Evolutionary conservation across 2,113 vertebrate genomes (phyloP).

Genomic region (Dascyllus trimaculatus): DNA sequence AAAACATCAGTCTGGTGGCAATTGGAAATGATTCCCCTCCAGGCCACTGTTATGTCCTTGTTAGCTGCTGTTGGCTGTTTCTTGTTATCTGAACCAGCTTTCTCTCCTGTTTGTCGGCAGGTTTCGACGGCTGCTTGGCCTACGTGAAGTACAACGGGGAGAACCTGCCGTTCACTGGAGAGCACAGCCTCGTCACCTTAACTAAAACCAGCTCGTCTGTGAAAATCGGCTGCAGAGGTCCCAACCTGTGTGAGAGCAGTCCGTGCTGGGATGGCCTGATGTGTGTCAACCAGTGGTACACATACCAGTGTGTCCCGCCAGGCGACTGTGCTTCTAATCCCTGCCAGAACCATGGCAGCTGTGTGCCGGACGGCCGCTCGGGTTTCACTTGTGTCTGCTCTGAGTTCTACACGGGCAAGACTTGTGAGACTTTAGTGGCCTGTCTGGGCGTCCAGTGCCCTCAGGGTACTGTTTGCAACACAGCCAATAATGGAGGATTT

Average conservation of each 20-base stretch:
- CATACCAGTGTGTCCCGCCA: constrained; percentile 92
- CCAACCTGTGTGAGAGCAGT: constrained; percentile 92
- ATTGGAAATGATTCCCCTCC: constrained; percentile 34
- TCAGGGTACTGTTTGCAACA: constrained; percentile 87
- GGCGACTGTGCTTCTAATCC: constrained; percentile 92
- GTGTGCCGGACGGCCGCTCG: constrained; percentile 83
- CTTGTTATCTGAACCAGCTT: constrained; percentile 49
- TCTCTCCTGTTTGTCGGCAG: constrained; percentile 75
- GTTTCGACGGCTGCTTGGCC: constrained; percentile 93
- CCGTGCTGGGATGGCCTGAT: constrained; percentile 94
- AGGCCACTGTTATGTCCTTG: constrained; percentile 31
- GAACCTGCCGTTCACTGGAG: constrained; percentile 91
- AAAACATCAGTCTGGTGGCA: constrained; percentile 46
- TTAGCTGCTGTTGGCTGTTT: constrained; percentile 50
- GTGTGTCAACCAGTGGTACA: constrained; percentile 96
- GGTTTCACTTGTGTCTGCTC: constrained; percentile 93
- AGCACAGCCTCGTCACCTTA: constrained; percentile 88
- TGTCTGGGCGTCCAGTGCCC: constrained; percentile 91
- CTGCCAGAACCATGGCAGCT: constrained; percentile 94
- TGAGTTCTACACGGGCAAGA: constrained; percentile 88
- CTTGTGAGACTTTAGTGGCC: constrained; percentile 90
- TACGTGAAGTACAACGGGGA: constrained; percentile 92
- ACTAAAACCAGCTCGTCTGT: constrained; percentile 90
- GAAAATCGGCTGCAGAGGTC: constrained; percentile 94
- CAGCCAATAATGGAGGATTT: constrained; percentile 82